phyloP scores from a whole-genome alignment of 1,140 invertebrate species.

The Calephelis nemesis region DNA sequence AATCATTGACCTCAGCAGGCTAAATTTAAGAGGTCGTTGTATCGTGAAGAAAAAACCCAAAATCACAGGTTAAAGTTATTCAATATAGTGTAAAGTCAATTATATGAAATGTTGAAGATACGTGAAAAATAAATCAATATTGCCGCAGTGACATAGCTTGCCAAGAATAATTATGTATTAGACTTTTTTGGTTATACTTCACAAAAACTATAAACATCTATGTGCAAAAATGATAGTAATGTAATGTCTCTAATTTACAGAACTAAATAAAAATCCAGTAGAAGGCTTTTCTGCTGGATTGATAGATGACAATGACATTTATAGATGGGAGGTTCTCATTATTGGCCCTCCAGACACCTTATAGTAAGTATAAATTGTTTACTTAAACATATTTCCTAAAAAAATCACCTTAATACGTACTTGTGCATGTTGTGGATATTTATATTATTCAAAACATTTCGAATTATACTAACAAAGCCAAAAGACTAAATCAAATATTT shows the following conservation, averaged over 20 bases:
- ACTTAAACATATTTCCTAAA: background rate
- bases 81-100: conserved; percentile 5
- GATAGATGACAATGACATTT: conserved; percentile 99
- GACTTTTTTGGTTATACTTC: background rate
- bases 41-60: conserved; percentile 17
- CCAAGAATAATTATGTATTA: conserved; percentile 17
- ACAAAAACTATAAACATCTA: background rate
- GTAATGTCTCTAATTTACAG: conserved; percentile 82
- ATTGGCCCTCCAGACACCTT: conserved; percentile 99
- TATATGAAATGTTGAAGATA: conserved; percentile 5
- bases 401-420: too few relatives aligned
- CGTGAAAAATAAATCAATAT: conserved; percentile 21
- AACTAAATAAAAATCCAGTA: conserved; percentile 98
- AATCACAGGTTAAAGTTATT: conserved; percentile 2
- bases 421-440: too few relatives aligned
- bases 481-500: too few relatives aligned
- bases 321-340: conserved; percentile 99
- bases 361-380: conserved; percentile 87
- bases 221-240: background rate
- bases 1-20: conserved; percentile 73
- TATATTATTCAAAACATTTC: background rate
- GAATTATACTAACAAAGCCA: too few relatives aligned
- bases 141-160: conserved; percentile 15
- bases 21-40: conserved; percentile 61
- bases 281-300: conserved; percentile 99